Evolutionary conservation across 2,113 vertebrate species (phyloP), one percentile per base, ranked within the genome.

Genomic region (Genyomyrus donnyi): DNA sequence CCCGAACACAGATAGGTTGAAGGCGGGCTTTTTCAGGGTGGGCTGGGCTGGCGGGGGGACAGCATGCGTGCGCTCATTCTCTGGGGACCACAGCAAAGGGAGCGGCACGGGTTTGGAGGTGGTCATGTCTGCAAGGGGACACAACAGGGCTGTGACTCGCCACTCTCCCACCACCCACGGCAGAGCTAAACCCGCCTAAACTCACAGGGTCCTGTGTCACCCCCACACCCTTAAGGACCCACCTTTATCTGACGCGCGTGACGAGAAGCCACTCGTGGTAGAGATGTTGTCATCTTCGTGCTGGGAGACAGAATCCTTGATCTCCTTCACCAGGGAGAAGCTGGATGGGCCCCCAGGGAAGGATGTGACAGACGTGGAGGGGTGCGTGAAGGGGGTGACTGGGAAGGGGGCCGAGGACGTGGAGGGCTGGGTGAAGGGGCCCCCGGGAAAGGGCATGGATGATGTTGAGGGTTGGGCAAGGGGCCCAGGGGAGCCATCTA

Each of bases 271-370:
- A 93, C 98, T 99, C 49, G 98, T 99, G 91, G 98, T 99, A 94
- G 98, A 99, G 96, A 99, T 99, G 96, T 99, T 99, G 94, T 99
- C 98, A 19, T 99, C 98, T 94, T 99, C 98, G 27, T 99, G 98
- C 93, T 98, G 97, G 91, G 98, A 99, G 94, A 97, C 97, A 96
- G 97, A 98, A 94, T 99, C 98, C 95, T 99, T 99, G 91, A 99
- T 98, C 96, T 99, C 98, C 93, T 99, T 99, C 46, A 98, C 97
- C 50, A 99, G 95, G 62, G 97, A 97, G 92, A 97, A 96, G 88
- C 95, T 95, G 70, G 97, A 96, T 92, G 94, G 95, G 92, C 94
- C 92, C 0, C 96, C 94, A 84, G 95, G 94, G 88, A 97, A 97
- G 56, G 93, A 0, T 11, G 95, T 49, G 0, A 96, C 94, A 5